Conservation (phyloP, 2,888 invertebrate species). For the Chalcosyrphus nemorum region DNA sequence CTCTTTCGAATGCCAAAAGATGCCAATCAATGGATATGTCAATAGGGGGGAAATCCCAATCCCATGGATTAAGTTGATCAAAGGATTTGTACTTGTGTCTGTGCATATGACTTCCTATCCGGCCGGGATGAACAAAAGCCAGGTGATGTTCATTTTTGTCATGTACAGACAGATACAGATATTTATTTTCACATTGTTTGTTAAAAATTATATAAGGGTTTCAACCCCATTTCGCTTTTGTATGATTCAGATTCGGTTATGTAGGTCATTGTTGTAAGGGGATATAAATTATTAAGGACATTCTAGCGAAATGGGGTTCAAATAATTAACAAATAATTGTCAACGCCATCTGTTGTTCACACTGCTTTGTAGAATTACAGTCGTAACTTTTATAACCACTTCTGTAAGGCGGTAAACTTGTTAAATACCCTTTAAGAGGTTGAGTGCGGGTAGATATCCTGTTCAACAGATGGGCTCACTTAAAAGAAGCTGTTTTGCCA, state of each 20-base stretch:
- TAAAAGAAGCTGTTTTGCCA: not conserved
- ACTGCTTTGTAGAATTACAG: not conserved
- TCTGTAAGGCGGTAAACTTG: not conserved
- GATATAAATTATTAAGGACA: not conserved
- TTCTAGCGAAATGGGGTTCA: not conserved
- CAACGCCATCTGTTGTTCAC: not conserved
- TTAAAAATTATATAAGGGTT: not conserved
- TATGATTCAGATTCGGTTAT: not conserved
- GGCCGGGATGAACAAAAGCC: not conserved
- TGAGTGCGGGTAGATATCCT: not conserved
- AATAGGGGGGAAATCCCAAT: too few species aligned
- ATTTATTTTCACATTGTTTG: not conserved
- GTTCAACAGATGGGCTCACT: not conserved
- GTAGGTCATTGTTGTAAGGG: not conserved
- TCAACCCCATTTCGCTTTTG: not conserved
- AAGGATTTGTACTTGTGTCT: not conserved
- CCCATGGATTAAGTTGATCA: constrained; percentile 2
- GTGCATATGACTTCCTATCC: not conserved
- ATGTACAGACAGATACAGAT: not conserved
- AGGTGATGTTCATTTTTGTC: not conserved
- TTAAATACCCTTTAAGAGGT: not conserved
- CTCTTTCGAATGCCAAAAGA: constrained; percentile 12
- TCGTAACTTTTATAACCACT: not conserved
- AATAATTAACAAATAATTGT: not conserved
- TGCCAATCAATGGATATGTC: constrained; percentile 18